Evolutionary conservation across 2,113 vertebrate species (phyloP), one percentile per base, ranked within the genome.

Genomic region (Phyllostomus hastatus): DNA sequence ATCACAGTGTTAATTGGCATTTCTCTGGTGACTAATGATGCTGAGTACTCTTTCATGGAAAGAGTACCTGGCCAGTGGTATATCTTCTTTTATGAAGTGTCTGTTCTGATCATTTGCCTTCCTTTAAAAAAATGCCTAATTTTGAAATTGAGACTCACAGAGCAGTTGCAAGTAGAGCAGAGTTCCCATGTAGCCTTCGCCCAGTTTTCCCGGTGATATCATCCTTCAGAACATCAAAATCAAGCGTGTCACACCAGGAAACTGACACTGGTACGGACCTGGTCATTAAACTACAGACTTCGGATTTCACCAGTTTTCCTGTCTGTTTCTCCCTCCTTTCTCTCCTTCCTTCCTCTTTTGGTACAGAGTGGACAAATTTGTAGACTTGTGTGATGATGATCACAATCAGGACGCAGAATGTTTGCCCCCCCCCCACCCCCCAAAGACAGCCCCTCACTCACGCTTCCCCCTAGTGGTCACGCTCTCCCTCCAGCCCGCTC

Each of bases 131-230:
- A 70, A 9, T 3, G 17, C 26, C 70, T 81, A 57, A 82, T n/a
- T 92, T 75, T 67, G 38, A 84, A 84, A 67, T 80, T 84, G 41
- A 79, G 52, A 64, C 15, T 35, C 57, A 83, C 52, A 84, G 79
- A 95, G 78, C 84, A 66, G 35, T 57, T 94, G 52, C 26, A 12
- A 16, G 35, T 33, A 5, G 17, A 24, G 12, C 1, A 31, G 33
- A 20, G 20, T 79, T 90, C 26, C 17, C 72, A 11, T 2, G 2
- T 2, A 7, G 22, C 26, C 8, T 7, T 50, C 11, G 15, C 48
- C 41, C 26, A 38, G 20, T 28, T 67, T 41, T 52, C n/a, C 48
- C 72, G n/a, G 20, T 26, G 88, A 43, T 20, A 35, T 50, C 16
- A n/a, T 41, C 54, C 64, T 16, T 43, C 6, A 4, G 0, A 15